These are phyloP conservation scores for Lophotis ruficrista DNA, from an alignment of 2,113 vertebrate genomes.

Conservation along the genomic window DNA sequence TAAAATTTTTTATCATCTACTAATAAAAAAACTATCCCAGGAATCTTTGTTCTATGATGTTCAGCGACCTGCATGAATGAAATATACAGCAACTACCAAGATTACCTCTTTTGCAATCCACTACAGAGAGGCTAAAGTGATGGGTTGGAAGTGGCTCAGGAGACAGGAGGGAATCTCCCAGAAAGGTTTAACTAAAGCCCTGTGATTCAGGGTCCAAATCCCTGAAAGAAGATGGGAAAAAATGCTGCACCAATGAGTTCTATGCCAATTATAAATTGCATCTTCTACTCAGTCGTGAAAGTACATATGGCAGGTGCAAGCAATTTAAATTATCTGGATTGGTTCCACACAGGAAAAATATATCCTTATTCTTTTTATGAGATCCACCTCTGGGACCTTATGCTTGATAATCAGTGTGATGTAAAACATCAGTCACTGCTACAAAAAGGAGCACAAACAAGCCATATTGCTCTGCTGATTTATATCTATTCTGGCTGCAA, in stretches of 20 bases:
- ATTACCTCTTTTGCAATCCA: not conserved
- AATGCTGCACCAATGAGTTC: not conserved
- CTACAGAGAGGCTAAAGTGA: not conserved
- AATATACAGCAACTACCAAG: not conserved
- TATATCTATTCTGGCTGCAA: not conserved
- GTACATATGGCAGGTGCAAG: not conserved
- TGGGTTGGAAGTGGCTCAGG: not conserved
- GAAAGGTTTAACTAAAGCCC: conserved; percentile 5
- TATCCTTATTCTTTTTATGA: not conserved
- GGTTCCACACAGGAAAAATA: not conserved
- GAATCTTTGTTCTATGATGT: not conserved
- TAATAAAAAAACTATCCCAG: not conserved
- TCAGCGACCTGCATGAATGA: not conserved
- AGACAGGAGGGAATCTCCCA: not conserved
- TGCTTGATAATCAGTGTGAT: not conserved
- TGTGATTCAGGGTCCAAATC: not conserved
- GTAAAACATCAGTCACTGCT: not conserved
- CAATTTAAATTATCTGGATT: not conserved
- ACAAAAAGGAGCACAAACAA: not conserved
- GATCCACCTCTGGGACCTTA: not conserved
- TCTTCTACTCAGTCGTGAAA: not conserved
- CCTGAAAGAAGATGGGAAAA: not conserved
- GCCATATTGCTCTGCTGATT: not conserved
- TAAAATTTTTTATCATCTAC: not conserved
- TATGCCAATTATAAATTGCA: not conserved